These are phyloP conservation scores for Drosophila suzukii DNA, from an alignment of 1,140 invertebrate species.

Conservation along the genomic window DNA sequence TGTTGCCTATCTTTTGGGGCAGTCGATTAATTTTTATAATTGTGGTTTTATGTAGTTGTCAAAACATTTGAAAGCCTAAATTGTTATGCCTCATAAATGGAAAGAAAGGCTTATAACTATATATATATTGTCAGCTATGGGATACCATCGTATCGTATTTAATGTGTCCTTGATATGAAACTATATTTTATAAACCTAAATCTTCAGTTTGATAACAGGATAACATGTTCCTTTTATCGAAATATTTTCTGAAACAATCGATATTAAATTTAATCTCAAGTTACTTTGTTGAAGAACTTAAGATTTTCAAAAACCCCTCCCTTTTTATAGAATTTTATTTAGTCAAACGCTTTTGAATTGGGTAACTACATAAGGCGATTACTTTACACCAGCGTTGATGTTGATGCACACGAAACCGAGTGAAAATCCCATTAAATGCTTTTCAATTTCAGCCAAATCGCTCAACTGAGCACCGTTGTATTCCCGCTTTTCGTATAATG, in stretches of 20 bases:
- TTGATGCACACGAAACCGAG: slow-evolving; percentile 44
- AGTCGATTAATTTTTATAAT: neutral
- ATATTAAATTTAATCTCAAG: neutral
- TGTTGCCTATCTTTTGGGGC: slow-evolving; percentile 52
- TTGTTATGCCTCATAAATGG: neutral
- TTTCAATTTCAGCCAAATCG: slow-evolving; percentile 46
- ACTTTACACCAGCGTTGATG: slow-evolving; percentile 18
- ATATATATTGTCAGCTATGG: neutral
- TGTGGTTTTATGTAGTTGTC: no score
- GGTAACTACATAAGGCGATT: slow-evolving; percentile 41
- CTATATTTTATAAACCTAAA: no score
- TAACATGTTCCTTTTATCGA: no score
- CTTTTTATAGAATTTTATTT: slow-evolving; percentile 36
- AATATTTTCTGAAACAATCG: no score
- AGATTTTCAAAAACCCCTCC: neutral
- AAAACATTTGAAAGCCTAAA: neutral
- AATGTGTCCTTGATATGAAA: no score
- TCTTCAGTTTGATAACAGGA: no score
- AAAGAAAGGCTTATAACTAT: neutral
- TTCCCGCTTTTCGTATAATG: slow-evolving; percentile 3
- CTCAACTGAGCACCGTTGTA: slow-evolving; percentile 30
- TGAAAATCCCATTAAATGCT: slow-evolving; percentile 52
- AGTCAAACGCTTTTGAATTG: slow-evolving; percentile 69
- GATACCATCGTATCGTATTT: no score
- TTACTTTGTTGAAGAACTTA: neutral